Conservation (phyloP, 2,113 vertebrate species). For the Pterocles gutturalis region DNA sequence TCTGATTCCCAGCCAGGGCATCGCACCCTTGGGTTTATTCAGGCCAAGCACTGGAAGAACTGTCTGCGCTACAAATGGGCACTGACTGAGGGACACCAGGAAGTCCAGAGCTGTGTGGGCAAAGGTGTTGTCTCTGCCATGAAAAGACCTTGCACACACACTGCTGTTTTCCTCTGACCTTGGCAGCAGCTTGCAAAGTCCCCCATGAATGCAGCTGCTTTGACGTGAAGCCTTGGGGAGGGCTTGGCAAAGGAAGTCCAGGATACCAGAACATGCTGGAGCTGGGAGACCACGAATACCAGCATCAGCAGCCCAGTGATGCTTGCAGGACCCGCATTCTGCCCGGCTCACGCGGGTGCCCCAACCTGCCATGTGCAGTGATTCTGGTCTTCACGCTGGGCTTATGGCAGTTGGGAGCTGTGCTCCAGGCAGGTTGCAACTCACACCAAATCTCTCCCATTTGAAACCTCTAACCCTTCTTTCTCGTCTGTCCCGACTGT, state of each 20-base stretch:
- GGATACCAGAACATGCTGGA: neutral
- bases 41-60: neutral
- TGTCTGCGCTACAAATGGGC: neutral
- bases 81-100: neutral
- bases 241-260: neutral
- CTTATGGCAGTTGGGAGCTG: neutral
- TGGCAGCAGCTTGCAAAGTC: neutral
- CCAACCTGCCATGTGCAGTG: neutral
- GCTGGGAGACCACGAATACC: neutral
- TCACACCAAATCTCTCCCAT: neutral
- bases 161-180: neutral
- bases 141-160: neutral
- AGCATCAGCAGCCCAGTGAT: rapidly evolving
- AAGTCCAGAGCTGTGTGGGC: neutral
- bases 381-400: neutral
- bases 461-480: neutral
- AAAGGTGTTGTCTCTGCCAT: neutral
- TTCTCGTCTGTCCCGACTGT: neutral
- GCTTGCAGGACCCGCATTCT: neutral
- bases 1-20: neutral
- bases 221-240: neutral
- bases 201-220: neutral
- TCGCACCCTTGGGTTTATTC: neutral
- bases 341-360: rapidly evolving
- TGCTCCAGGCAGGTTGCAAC: neutral